phyloP scores from a whole-genome alignment of 2,797 vertebrate genomes.

The Hyperoplus immaculatus region DNA sequence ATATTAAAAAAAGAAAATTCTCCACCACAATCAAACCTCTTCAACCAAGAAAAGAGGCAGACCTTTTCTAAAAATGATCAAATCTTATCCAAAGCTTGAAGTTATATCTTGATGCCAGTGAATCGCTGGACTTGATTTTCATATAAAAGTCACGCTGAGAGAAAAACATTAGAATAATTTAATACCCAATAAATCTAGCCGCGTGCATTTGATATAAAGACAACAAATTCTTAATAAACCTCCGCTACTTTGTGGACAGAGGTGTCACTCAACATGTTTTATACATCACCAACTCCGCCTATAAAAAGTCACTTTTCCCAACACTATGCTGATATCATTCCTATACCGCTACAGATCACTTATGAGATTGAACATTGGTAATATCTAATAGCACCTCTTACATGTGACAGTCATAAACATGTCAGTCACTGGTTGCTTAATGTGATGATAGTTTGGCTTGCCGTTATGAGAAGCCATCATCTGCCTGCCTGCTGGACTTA shows the following conservation, averaged over 20 bases:
- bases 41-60: constrained; percentile 9
- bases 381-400: constrained; percentile 44
- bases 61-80: constrained; percentile 17
- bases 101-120: neutral
- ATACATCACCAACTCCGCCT: constrained; percentile 44
- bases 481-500: constrained; percentile 35
- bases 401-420: constrained; percentile 68
- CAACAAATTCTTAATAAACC: constrained; percentile 57
- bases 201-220: constrained; percentile 39
- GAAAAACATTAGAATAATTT: constrained; percentile 60
- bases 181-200: constrained; percentile 51
- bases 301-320: constrained; percentile 77
- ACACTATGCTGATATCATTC: constrained; percentile 65
- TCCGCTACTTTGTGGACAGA: constrained; percentile 35
- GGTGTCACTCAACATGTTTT: constrained; percentile 52
- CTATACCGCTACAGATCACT: constrained; percentile 57
- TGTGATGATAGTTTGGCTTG: constrained; percentile 39
- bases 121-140: constrained; percentile 31
- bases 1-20: constrained; percentile 1
- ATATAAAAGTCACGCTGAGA: constrained; percentile 56
- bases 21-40: constrained; percentile 26
- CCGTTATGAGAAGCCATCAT: constrained; percentile 22
- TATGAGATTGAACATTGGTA: constrained; percentile 69
- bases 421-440: constrained; percentile 52
- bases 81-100: constrained; percentile 19